Conservation (phyloP, 1,140 invertebrate genomes). For the Hyles euphorbiae region DNA sequence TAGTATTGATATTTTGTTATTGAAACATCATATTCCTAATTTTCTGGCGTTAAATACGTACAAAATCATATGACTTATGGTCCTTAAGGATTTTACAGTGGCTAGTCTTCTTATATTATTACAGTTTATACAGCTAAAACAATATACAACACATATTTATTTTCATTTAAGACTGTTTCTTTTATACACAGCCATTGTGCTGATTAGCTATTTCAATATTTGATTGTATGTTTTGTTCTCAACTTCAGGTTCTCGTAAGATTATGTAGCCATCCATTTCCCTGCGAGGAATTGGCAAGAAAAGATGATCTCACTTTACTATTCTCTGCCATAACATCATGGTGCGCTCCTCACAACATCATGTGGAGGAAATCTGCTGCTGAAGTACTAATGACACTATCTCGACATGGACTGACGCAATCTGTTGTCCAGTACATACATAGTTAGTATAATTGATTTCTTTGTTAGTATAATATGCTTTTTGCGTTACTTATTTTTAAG, state of each 20-base stretch:
- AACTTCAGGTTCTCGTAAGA: slow-evolving; percentile 88
- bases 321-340: slow-evolving; percentile 98
- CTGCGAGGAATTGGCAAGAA: slow-evolving; percentile 96
- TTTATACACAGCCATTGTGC: no score
- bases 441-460: slow-evolving; percentile 79
- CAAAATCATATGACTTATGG: no score
- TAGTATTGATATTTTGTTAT: no score
- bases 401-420: slow-evolving; percentile 92
- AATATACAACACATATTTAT: no score
- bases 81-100: no score
- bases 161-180: no score
- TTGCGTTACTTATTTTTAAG: no score
- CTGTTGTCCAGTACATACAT: slow-evolving; percentile 97
- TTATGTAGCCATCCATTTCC: slow-evolving; percentile 94
- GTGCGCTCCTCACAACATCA: slow-evolving; percentile 93
- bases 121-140: no score
- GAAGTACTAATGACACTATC: slow-evolving; percentile 98
- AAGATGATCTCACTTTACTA: slow-evolving; percentile 96
- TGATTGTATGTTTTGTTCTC: not conserved
- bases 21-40: no score
- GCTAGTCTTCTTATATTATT: no score
- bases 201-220: slow-evolving; percentile 1
- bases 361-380: slow-evolving; percentile 97
- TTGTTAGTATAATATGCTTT: no score
- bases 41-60: no score